Base-by-base conservation (phyloP, 2,797 vertebrate species). In the Apogon hyalosoma region DNA sequence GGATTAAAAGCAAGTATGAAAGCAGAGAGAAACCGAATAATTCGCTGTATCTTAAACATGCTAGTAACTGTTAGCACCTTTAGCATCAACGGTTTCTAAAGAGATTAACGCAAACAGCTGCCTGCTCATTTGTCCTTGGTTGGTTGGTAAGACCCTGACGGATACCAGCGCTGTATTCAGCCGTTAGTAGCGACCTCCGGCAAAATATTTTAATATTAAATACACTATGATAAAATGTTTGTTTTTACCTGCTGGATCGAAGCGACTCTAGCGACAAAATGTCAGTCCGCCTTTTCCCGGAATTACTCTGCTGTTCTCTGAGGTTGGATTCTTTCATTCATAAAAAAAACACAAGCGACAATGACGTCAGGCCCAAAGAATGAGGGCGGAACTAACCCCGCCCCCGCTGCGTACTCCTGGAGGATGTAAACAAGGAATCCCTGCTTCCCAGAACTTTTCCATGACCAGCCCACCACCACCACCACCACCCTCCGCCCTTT, bases 301-400 rank as follows among this genome's bases (percentile, higher is more conserved):
- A 97, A 98, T 98, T 97, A 97, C 96, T 97, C 95, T 94, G 93
- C 95, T 69, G 85, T 84, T 87, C 83, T 88, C 83, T 90, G 91
- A 90, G 91, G 86, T 84, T 94, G 95, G 96, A 97, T 97, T 96
- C 95, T 97, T 97, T 98, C 97, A 98, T 99, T 98, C 97, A 99
- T 97, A 98, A 99, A 95, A 99, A 95, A 98, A 97, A 98, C 95
- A 95, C 93, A 93, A 85, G 95, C 95, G 94, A 95, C 91, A 87
- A 91, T 98, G 96, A 98, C 95, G 95, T 96, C 94, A 97, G 85
- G 81, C 2, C 52, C 7, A 76, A 94, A 93, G 93, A 94, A 94
- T 94, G 93, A 90, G 82, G 94, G 94, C 93, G 94, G 93, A 69
- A 77, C 85, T 7, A 84, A 70, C 70, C 42, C 86, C 86, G 84